Evolutionary conservation across 2,888 invertebrate species (phyloP).

Genomic region (Chesias legatella): DNA sequence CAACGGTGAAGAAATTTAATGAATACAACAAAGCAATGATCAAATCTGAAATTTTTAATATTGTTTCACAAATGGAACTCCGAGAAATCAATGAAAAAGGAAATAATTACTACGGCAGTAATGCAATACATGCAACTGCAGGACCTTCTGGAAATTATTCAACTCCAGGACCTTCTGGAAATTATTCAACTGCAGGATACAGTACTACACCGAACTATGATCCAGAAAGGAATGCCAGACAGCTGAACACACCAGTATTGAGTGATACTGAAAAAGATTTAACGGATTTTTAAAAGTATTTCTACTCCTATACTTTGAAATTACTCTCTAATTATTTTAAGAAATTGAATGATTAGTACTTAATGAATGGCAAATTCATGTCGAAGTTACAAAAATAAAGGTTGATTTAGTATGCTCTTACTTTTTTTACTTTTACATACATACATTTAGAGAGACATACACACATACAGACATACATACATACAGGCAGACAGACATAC

Average conservation of each 20-base stretch:
- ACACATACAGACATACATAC: no score
- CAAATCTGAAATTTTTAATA: slow-evolving; percentile 18
- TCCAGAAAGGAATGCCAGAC: slow-evolving; percentile 4
- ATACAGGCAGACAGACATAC: no score
- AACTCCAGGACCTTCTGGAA: slow-evolving; percentile 14
- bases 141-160: slow-evolving; percentile 19
- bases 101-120: slow-evolving; percentile 17
- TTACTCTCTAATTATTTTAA: no score
- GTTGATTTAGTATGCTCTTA: slow-evolving; percentile 1
- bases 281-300: no score
- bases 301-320: no score
- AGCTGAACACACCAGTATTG: slow-evolving; percentile 7
- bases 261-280: slow-evolving; percentile 6
- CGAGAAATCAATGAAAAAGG: slow-evolving; percentile 18
- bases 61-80: slow-evolving; percentile 22
- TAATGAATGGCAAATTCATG: no score
- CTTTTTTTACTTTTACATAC: slow-evolving; percentile 10
- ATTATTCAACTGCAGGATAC: slow-evolving; percentile 11
- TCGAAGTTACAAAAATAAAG: slow-evolving; percentile 5
- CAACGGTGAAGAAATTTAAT: slow-evolving; percentile 25
- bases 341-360: no score
- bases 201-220: slow-evolving; percentile 15
- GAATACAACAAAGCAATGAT: slow-evolving; percentile 20
- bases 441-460: no score
- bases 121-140: slow-evolving; percentile 16